A percentile compares a stretch with the other conserved stretches of the same genome.
Evolutionary conservation across 1,140 invertebrate species (phyloP).

Genomic region (Orchestia grillus): DNA sequence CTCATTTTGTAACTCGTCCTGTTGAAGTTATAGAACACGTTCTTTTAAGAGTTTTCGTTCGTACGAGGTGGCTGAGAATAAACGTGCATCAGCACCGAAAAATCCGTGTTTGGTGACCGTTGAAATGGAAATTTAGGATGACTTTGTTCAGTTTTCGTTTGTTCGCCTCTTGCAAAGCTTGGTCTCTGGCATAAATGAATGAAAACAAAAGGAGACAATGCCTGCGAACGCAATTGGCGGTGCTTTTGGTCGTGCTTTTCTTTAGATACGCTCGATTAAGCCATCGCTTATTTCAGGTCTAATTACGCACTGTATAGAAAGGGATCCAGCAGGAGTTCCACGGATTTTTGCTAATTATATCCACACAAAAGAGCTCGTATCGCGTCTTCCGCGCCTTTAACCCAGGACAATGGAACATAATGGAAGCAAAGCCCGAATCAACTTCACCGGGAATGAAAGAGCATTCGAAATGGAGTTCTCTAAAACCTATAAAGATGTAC

Average conservation of each 20-base stretch:
- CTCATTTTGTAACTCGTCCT: too few species aligned
- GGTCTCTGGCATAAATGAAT: neutral
- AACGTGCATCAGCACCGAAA: neutral
- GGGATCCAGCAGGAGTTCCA: neutral
- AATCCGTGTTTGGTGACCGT: neutral
- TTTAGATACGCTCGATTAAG: conserved; percentile 52
- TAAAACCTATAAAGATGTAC: too few species aligned
- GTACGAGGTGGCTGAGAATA: neutral
- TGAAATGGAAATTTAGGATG: neutral
- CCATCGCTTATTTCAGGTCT: conserved; percentile 45
- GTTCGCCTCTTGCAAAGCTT: neutral
- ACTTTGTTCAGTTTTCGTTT: neutral
- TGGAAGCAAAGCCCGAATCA: neutral
- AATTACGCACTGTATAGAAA: conserved; percentile 35
- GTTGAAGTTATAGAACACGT: too few species aligned
- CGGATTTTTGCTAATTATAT: conserved; percentile 45
- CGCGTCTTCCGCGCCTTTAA: conserved; percentile 44
- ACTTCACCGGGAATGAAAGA: neutral
- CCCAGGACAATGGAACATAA: conserved; percentile 17
- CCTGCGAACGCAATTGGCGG: conserved; percentile 1
- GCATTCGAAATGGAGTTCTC: neutral
- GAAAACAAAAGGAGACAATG: neutral
- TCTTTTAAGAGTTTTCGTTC: too few species aligned
- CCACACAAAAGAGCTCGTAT: conserved; percentile 32
- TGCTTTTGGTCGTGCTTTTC: conserved; percentile 30